Percentiles rank a stretch among this genome's conserved stretches.
phyloP scores from a whole-genome alignment of 2,888 invertebrate species.

The Vanessa cardui region DNA sequence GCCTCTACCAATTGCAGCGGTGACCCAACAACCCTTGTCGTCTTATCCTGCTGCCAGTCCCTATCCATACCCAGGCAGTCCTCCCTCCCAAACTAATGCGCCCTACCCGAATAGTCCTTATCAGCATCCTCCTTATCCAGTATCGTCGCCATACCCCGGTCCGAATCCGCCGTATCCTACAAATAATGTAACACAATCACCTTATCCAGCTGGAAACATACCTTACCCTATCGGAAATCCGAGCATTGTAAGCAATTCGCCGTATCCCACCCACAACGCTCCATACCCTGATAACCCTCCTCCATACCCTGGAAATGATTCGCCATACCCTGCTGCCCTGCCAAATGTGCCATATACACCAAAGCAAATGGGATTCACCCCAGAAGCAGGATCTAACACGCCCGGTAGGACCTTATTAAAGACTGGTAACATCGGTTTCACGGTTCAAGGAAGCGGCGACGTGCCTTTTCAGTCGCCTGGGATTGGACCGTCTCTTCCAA shows the following conservation, averaged over 20 bases:
- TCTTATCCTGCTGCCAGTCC: conserved; percentile 40
- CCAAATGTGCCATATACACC: conserved; percentile 20
- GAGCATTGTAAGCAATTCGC: conserved; percentile 33
- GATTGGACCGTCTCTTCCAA: conserved; percentile 7
- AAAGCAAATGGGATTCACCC: conserved; percentile 8
- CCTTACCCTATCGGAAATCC: conserved; percentile 37
- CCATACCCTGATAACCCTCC: conserved; percentile 4
- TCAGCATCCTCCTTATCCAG: conserved; percentile 13
- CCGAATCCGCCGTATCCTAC: conserved; percentile 32
- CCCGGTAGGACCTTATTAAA: conserved; percentile 39
- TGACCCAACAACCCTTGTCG: conserved; percentile 51
- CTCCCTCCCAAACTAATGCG: conserved; percentile 44
- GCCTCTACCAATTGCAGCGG: conserved; percentile 42
- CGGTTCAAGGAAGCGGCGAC: conserved; percentile 46
- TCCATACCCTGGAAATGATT: conserved; percentile 4
- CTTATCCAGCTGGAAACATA: conserved; percentile 26
- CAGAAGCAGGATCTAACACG: neutral
- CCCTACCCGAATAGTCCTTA: conserved; percentile 18
- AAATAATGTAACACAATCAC: conserved; percentile 20
- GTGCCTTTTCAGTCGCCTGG: conserved; percentile 43
- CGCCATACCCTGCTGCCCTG: conserved; percentile 14
- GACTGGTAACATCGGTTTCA: conserved; percentile 54
- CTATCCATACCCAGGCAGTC: conserved; percentile 35
- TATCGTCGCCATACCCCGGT: conserved; percentile 25
- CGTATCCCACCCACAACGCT: conserved; percentile 48